Evolutionary conservation across 2,113 vertebrate genomes (phyloP).

Genomic region (Strix uralensis): DNA sequence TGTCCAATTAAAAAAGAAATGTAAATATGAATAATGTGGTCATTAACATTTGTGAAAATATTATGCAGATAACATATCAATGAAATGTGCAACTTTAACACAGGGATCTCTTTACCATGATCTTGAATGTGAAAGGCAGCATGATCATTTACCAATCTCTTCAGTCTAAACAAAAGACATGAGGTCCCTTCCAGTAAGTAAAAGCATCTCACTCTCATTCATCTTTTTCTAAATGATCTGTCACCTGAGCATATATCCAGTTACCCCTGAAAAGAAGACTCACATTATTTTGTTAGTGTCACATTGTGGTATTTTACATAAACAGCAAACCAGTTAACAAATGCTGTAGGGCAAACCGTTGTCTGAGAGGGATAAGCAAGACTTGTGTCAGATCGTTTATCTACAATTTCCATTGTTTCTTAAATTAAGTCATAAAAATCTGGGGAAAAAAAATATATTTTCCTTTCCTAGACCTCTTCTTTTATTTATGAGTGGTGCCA

Average conservation of each 20-base stretch:
- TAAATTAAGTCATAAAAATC: not conserved
- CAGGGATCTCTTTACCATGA: not conserved
- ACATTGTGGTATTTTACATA: not conserved
- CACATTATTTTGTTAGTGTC: not conserved
- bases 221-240: not conserved
- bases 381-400: not conserved
- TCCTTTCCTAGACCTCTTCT: not conserved
- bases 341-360: not conserved
- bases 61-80: not conserved
- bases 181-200: not conserved
- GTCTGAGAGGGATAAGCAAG: not conserved
- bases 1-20: conserved; percentile 58
- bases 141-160: not conserved
- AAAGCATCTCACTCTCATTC: not conserved
- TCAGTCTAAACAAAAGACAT: not conserved
- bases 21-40: conserved; percentile 61
- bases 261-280: not conserved
- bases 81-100: not conserved
- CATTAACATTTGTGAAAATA: conserved; percentile 48
- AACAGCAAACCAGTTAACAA: not conserved
- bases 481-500: not conserved
- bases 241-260: not conserved
- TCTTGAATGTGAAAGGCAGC: not conserved
- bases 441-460: not conserved
- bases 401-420: not conserved